These are phyloP conservation scores for Empis stercorea DNA, from an alignment of 2,888 invertebrate genomes.

Conservation along the genomic window DNA sequence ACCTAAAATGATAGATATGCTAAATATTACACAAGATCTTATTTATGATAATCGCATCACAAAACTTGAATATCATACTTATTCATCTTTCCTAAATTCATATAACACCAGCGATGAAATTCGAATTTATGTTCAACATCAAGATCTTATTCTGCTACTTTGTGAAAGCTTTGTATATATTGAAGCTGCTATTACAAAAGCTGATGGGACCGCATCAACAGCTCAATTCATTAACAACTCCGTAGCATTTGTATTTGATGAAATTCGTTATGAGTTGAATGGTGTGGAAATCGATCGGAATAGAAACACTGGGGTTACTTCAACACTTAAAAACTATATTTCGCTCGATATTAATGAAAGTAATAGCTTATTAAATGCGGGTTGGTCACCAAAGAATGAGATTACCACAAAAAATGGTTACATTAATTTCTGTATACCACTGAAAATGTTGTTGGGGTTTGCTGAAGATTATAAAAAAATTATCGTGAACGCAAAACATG, in stretches of 20 bases:
- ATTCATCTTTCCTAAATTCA: slow-evolving; percentile 4
- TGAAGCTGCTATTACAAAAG: slow-evolving; percentile 13
- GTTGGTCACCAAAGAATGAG: slow-evolving; percentile 13
- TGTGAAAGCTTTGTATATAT: slow-evolving; percentile 18
- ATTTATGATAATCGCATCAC: not conserved
- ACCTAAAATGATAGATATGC: not conserved
- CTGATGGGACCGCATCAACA: slow-evolving; percentile 9
- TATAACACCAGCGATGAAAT: slow-evolving; percentile 22
- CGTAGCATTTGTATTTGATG: slow-evolving; percentile 19
- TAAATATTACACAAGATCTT: not conserved
- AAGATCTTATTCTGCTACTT: slow-evolving; percentile 20
- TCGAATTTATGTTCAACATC: slow-evolving; percentile 21
- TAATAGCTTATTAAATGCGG: too few species aligned
- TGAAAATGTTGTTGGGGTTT: not conserved
- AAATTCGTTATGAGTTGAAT: slow-evolving; percentile 23
- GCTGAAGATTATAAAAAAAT: too few species aligned
- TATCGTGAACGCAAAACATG: slow-evolving; percentile 2
- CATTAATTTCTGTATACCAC: not conserved
- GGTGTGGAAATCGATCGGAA: slow-evolving; percentile 20
- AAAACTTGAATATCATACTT: slow-evolving; percentile 10
- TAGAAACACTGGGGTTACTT: slow-evolving; percentile 22
- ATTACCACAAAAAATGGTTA: not conserved
- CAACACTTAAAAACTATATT: slow-evolving; percentile 23
- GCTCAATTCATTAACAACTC: slow-evolving; percentile 17
- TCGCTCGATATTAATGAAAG: slow-evolving; percentile 18